A percentile compares a stretch with the other conserved stretches of the same genome.
phyloP scores from a whole-genome alignment of 2,888 invertebrate species.

The Euplagia quadripunctaria region DNA sequence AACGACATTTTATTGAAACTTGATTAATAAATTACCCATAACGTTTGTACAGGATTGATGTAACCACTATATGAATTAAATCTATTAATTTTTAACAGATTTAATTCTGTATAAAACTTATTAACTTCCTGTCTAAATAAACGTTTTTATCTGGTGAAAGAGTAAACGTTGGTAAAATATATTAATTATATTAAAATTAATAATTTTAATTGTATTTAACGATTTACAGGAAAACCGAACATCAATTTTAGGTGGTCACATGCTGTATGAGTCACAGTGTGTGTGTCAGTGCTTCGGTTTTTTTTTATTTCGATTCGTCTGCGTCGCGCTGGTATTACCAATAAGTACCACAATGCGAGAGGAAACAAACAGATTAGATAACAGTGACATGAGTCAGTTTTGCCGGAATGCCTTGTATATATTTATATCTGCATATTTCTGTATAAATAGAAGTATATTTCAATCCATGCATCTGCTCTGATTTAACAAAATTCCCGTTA shows the following conservation, averaged over 20 bases:
- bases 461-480: neutral
- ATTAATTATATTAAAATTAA: neutral
- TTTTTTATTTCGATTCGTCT: conserved; percentile 26
- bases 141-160: neutral
- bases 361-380: conserved; percentile 71
- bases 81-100: neutral
- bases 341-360: conserved; percentile 49
- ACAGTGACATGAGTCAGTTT: conserved; percentile 62
- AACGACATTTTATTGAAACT: neutral
- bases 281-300: conserved; percentile 18
- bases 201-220: neutral
- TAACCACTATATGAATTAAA: neutral
- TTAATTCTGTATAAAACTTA: neutral
- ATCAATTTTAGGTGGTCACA: conserved; percentile 28
- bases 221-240: neutral
- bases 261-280: conserved; percentile 27
- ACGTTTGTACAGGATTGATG: neutral
- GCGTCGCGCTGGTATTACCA: conserved; percentile 37
- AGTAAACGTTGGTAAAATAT: neutral
- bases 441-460: conserved; percentile 34
- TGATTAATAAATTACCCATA: neutral
- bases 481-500: neutral
- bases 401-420: conserved; percentile 58
- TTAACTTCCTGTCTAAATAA: neutral
- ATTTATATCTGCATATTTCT: conserved; percentile 45